phyloP scores from a whole-genome alignment of 2,113 vertebrate genomes.

The Oncorhynchus nerka region DNA sequence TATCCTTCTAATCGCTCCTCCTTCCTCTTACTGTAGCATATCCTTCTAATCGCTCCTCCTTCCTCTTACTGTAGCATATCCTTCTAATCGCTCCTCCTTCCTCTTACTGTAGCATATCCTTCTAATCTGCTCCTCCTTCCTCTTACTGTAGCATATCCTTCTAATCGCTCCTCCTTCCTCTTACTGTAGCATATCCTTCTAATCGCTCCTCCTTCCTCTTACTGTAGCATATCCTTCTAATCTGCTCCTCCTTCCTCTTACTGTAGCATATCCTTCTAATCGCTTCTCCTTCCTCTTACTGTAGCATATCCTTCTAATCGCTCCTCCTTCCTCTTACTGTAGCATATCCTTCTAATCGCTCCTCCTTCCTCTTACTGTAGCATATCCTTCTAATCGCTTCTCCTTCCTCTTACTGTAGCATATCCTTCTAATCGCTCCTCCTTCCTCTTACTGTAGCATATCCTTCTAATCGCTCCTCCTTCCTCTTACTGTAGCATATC shows the following conservation, averaged over 20 bases:
- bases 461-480: too few species aligned
- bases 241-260: neutral
- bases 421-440: neutral
- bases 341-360: neutral
- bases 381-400: neutral
- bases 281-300: neutral
- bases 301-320: neutral
- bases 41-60: neutral
- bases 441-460: neutral
- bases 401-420: neutral
- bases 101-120: neutral
- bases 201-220: neutral
- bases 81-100: too few species aligned
- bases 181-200: neutral
- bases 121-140: too few species aligned
- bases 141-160: neutral
- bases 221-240: neutral
- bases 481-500: neutral
- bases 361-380: slow-evolving; percentile 1
- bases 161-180: neutral
- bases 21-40: neutral
- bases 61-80: slow-evolving; percentile 1
- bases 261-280: neutral
- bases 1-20: neutral
- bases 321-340: neutral